Percentiles rank a stretch among this genome's conserved stretches.
Conservation (phyloP, 2,797 vertebrate species). For the Orestias chungarensis region DNA sequence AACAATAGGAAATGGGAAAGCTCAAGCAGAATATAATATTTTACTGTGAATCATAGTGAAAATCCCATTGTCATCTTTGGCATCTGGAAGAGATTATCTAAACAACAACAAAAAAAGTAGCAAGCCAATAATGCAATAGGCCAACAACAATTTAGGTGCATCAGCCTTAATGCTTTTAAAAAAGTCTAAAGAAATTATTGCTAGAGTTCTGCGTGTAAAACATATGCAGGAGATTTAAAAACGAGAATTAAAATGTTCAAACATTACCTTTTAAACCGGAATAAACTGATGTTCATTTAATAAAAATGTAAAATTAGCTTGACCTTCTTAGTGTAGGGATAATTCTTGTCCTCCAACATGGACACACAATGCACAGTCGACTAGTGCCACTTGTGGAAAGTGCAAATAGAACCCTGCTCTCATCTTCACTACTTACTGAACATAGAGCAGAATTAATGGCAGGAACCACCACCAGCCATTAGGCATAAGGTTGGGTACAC, state of each 20-base stretch:
- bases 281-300: no score
- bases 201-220: background rate
- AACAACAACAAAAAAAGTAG: background rate
- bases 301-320: background rate
- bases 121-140: background rate
- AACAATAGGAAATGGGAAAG: background rate
- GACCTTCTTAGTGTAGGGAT: slow-evolving; percentile 2
- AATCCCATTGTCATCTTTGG: background rate
- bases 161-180: background rate
- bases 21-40: background rate
- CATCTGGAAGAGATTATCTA: background rate
- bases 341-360: background rate
- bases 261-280: no score
- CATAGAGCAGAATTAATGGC: no score
- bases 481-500: no score
- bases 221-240: background rate
- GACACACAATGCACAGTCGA: background rate
- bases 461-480: no score
- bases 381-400: background rate
- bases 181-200: background rate
- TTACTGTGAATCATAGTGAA: background rate
- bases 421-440: no score
- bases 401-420: background rate
- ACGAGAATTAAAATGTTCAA: no score
- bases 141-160: background rate